phyloP scores from a whole-genome alignment of 1,140 invertebrate genomes.

The Brachionus koreanus region DNA sequence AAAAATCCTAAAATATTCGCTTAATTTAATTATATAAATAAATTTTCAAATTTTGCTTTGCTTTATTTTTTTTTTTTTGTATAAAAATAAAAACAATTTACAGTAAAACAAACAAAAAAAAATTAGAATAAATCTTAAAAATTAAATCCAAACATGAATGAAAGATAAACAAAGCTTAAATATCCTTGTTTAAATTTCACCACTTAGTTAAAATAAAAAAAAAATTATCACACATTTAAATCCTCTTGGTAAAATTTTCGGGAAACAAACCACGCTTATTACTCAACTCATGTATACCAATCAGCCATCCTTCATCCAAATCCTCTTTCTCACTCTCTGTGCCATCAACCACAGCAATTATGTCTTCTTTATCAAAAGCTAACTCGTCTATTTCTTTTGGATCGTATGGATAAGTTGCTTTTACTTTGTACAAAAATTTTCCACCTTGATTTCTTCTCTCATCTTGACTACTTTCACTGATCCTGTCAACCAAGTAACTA shows the following conservation, averaged over 20 bases:
- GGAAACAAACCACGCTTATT: constrained; percentile 92
- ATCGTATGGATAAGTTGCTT: constrained; percentile 22
- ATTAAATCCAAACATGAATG: not conserved
- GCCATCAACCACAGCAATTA: constrained; percentile 13
- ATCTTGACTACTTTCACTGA: not conserved
- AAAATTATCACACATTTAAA: not conserved
- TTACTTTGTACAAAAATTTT: constrained; percentile 21
- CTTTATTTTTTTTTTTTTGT: not conserved
- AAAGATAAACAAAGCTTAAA: not conserved
- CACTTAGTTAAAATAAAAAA: not conserved
- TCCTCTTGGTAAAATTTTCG: constrained; percentile 75
- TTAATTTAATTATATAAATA: not conserved
- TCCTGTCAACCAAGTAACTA: not conserved
- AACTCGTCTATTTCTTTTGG: constrained; percentile 28
- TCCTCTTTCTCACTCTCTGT: constrained; percentile 61
- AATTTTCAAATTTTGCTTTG: not conserved
- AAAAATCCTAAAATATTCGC: not conserved
- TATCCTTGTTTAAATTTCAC: not conserved
- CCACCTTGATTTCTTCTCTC: not conserved
- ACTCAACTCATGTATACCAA: constrained; percentile 83
- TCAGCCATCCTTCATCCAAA: constrained; percentile 97
- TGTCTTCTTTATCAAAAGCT: constrained; percentile 21
- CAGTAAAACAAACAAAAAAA: not conserved
- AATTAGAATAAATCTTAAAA: not conserved
- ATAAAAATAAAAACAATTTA: not conserved